Evolutionary conservation across 2,797 vertebrate species (phyloP).

Genomic region (Ptychobarbus kaznakovi): DNA sequence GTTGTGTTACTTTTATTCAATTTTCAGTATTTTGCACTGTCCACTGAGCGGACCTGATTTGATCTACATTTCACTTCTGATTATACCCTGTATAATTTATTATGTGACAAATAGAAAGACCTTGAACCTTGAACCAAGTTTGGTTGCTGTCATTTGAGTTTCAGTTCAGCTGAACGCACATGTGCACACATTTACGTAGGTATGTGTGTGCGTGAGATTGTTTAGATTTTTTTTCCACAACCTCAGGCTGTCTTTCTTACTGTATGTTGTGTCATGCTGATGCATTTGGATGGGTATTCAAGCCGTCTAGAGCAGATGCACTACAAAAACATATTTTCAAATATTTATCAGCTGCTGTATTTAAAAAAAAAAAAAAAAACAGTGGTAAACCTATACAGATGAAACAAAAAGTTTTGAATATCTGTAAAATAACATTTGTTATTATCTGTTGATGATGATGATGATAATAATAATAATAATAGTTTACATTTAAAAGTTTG

Average conservation of each 20-base stretch:
- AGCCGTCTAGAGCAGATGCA: not conserved
- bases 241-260: not conserved
- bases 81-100: too few species aligned
- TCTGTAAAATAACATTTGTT: not conserved
- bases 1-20: too few species aligned
- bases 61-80: too few species aligned
- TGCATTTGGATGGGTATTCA: not conserved
- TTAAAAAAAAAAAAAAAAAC: not conserved
- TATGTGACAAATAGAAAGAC: too few species aligned
- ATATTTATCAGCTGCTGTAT: slow-evolving; percentile 34
- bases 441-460: not conserved
- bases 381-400: not conserved
- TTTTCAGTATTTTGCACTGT: too few species aligned
- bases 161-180: not conserved
- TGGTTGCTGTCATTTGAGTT: not conserved
- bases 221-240: not conserved
- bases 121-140: too few species aligned
- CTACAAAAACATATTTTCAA: slow-evolving; percentile 23
- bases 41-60: too few species aligned
- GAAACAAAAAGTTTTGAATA: not conserved
- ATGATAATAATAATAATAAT: not conserved
- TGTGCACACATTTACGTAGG: not conserved
- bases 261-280: slow-evolving; percentile 8
- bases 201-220: not conserved
- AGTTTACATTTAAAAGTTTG: not conserved